These are phyloP conservation scores for Dryobota labecula DNA, from an alignment of 2,888 invertebrate genomes.

Conservation along the genomic window DNA sequence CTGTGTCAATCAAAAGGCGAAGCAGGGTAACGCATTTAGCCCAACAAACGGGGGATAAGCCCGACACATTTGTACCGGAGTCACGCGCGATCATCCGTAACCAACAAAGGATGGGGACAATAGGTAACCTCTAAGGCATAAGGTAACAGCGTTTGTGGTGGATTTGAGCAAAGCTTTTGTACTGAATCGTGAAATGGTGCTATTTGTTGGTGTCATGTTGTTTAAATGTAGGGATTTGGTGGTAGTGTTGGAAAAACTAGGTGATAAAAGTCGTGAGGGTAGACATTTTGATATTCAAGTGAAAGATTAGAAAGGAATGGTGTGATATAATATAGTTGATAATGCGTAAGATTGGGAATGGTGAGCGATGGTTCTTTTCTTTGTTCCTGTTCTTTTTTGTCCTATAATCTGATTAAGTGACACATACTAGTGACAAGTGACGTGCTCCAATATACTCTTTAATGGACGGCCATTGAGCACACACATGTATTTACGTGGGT, in stretches of 20 bases:
- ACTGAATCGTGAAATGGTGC: constrained; percentile 44
- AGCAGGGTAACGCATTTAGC: constrained; percentile 69
- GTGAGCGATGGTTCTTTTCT: too few relatives aligned
- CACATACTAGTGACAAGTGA: too few relatives aligned
- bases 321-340: too few relatives aligned
- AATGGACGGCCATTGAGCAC: too few relatives aligned
- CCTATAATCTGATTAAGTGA: too few relatives aligned
- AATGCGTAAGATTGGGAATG: too few relatives aligned
- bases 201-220: constrained; percentile 53
- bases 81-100: constrained; percentile 86
- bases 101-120: constrained; percentile 79
- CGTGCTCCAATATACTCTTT: too few relatives aligned
- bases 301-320: too few relatives aligned
- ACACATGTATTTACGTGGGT: too few relatives aligned
- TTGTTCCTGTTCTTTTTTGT: too few relatives aligned
- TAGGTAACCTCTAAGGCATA: constrained; percentile 59
- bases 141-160: constrained; percentile 62
- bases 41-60: constrained; percentile 79
- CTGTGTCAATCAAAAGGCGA: constrained; percentile 83
- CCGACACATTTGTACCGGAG: constrained; percentile 80
- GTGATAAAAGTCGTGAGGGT: not conserved
- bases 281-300: not conserved
- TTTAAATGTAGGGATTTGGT: constrained; percentile 21
- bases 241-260: not conserved
- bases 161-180: constrained; percentile 56